Conservation (phyloP, 2,797 vertebrate genomes). For the Myotis findleyi region DNA sequence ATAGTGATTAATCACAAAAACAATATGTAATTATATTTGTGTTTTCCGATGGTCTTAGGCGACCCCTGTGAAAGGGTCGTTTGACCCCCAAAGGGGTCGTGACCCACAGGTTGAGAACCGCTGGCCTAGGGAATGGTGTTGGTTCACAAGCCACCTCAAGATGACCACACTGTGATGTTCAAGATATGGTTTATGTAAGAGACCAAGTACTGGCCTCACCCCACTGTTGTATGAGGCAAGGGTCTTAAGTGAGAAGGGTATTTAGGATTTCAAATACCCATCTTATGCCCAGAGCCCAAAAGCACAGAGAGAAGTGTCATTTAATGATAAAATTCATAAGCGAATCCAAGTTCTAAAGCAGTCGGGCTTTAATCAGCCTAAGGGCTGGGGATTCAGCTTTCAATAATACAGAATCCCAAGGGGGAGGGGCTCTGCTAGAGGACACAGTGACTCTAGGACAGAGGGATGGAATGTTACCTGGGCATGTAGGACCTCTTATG, state of each 20-base stretch:
- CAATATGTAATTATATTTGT: too few relatives aligned
- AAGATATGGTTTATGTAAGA: background rate
- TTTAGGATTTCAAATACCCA: constrained; percentile 23
- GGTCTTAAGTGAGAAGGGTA: background rate
- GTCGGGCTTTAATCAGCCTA: background rate
- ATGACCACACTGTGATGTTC: background rate
- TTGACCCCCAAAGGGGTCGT: too few relatives aligned
- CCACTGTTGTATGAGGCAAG: background rate
- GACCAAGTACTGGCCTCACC: constrained; percentile 2
- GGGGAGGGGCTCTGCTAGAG: background rate
- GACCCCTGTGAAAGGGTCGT: too few relatives aligned
- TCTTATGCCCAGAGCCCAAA: background rate
- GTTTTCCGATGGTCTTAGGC: too few relatives aligned
- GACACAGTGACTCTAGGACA: background rate
- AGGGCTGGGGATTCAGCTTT: background rate
- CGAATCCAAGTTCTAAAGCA: constrained; percentile 18
- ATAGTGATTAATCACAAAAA: too few relatives aligned
- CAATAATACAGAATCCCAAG: background rate
- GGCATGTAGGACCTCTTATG: background rate
- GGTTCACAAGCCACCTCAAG: background rate
- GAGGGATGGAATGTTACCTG: background rate
- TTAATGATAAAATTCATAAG: constrained; percentile 29
- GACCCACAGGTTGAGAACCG: too few relatives aligned
- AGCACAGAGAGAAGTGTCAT: constrained; percentile 2
- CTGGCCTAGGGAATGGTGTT: background rate